Conservation (phyloP, 1,140 invertebrate genomes). For the Drosophila fuyamai region DNA sequence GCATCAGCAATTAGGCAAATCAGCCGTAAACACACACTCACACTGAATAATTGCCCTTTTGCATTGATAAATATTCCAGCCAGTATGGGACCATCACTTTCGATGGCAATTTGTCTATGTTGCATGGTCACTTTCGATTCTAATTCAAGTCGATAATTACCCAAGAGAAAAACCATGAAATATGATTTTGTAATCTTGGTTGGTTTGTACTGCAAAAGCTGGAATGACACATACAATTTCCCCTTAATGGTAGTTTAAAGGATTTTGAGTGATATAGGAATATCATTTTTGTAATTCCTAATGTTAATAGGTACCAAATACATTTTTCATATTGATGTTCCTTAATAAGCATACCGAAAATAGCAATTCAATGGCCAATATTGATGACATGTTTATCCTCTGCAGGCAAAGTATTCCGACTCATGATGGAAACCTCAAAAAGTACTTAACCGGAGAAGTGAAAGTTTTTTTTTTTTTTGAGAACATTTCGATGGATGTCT, state of each 20-base stretch:
- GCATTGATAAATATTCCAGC: slow-evolving; percentile 25
- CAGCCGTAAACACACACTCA: slow-evolving; percentile 9
- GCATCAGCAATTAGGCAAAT: slow-evolving; percentile 38
- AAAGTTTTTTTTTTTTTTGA: slow-evolving; percentile 4
- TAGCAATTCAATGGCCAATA: background rate
- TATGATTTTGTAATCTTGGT: background rate
- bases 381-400: background rate
- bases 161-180: background rate
- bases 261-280: no score
- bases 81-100: slow-evolving; percentile 8
- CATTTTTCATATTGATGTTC: background rate
- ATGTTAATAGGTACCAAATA: no score
- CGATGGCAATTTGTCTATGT: slow-evolving; percentile 17
- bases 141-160: background rate
- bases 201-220: no score
- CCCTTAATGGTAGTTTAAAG: no score
- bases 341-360: background rate
- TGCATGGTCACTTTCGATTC: background rate
- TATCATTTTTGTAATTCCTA: no score
- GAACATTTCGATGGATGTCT: slow-evolving; percentile 23
- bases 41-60: slow-evolving; percentile 36
- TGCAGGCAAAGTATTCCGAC: background rate
- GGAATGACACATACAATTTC: no score
- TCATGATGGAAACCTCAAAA: slow-evolving; percentile 42
- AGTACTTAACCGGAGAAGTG: slow-evolving; percentile 28